Percentiles rank a stretch among this genome's conserved stretches.
phyloP scores from a whole-genome alignment of 2,888 invertebrate species.

The Argyresthia goedartella region DNA sequence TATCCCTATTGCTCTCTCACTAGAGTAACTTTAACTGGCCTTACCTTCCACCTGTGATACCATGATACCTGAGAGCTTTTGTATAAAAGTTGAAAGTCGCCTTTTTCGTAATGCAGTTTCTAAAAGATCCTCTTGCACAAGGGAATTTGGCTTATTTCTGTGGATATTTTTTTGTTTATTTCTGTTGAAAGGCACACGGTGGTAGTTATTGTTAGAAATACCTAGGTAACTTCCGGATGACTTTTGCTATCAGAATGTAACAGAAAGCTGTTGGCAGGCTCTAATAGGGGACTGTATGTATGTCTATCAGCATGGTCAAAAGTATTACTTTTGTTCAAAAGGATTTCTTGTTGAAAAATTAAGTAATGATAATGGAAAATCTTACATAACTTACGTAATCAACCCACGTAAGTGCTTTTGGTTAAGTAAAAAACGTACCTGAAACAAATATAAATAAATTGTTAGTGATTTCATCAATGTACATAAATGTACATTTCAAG shows the following conservation, averaged over 20 bases:
- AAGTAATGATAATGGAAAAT: no score
- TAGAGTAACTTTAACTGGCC: slow-evolving; percentile 46
- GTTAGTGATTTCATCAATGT: no score
- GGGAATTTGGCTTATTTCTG: slow-evolving; percentile 24
- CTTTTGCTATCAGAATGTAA: background rate
- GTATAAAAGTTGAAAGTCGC: slow-evolving; percentile 59
- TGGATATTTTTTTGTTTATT: slow-evolving; percentile 21
- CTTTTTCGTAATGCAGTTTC: slow-evolving; percentile 56
- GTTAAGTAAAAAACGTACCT: background rate
- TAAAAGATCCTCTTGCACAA: slow-evolving; percentile 49
- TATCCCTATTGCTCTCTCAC: slow-evolving; percentile 45
- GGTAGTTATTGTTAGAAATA: slow-evolving; percentile 15
- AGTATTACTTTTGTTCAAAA: no score
- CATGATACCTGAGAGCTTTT: slow-evolving; percentile 68
- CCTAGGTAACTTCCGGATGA: slow-evolving; percentile 2
- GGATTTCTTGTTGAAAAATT: no score
- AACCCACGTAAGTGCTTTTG: no score
- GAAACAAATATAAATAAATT: background rate
- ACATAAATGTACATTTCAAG: no score
- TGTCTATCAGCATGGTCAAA: no score
- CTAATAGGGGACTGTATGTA: no score
- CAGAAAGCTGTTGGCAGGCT: no score
- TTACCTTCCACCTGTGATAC: slow-evolving; percentile 53
- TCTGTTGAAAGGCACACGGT: slow-evolving; percentile 19
- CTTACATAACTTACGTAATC: no score